phyloP scores from a whole-genome alignment of 2,113 vertebrate species.

The Istiophorus platypterus region DNA sequence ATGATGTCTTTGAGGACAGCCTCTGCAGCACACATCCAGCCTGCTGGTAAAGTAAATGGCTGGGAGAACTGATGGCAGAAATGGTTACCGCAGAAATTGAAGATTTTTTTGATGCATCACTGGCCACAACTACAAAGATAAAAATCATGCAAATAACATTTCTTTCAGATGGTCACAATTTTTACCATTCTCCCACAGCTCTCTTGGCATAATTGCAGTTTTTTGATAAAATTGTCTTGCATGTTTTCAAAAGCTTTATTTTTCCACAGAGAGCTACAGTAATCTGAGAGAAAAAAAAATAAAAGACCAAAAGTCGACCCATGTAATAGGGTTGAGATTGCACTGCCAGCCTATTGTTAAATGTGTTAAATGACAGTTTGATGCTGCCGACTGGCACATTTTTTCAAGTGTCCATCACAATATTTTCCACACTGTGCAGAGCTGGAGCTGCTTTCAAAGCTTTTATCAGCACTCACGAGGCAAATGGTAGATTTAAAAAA shows the following conservation, averaged over 20 bases:
- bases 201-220: conserved; percentile 49
- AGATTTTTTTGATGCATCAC: neutral
- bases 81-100: conserved; percentile 44
- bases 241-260: conserved; percentile 58
- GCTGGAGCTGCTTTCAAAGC: conserved; percentile 24
- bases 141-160: conserved; percentile 60
- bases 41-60: conserved; percentile 16
- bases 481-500: conserved; percentile 38
- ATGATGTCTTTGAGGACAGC: conserved; percentile 25
- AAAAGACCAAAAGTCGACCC: conserved; percentile 21
- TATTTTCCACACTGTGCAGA: conserved; percentile 6
- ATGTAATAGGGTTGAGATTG: conserved; percentile 36
- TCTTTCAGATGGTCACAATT: conserved; percentile 13
- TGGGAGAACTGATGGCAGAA: conserved; percentile 7
- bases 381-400: conserved; percentile 16
- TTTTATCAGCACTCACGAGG: conserved; percentile 34
- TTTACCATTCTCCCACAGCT: conserved; percentile 1
- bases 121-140: conserved; percentile 18
- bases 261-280: conserved; percentile 8
- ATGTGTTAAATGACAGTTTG: conserved; percentile 57
- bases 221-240: conserved; percentile 60
- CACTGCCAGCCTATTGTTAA: conserved; percentile 52
- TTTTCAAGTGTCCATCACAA: conserved; percentile 27
- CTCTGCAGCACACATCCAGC: neutral
- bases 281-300: conserved; percentile 6